phyloP scores from a whole-genome alignment of 1,140 invertebrate genomes.

The Drosophila sechellia region DNA sequence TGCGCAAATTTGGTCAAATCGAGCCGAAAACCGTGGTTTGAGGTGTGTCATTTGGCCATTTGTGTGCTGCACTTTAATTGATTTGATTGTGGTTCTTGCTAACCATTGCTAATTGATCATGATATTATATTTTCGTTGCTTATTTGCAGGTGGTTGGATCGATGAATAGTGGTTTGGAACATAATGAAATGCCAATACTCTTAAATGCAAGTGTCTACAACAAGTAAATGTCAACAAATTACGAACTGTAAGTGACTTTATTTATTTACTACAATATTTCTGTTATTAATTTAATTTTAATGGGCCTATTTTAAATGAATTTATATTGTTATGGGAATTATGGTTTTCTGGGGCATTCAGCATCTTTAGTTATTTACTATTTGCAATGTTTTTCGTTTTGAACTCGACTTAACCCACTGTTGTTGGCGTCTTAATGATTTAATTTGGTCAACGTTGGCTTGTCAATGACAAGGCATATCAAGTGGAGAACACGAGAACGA shows the following conservation, averaged over 20 bases:
- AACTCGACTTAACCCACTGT: slow-evolving; percentile 10
- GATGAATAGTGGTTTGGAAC: not conserved
- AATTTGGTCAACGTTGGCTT: slow-evolving; percentile 14
- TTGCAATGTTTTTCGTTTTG: not conserved
- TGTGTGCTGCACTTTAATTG: slow-evolving; percentile 10
- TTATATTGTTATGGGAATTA: not conserved
- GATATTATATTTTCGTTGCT: not conserved
- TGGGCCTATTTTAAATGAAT: no score
- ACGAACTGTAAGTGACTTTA: not conserved
- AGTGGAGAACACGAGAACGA: slow-evolving; percentile 8
- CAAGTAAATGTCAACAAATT: not conserved
- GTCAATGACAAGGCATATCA: slow-evolving; percentile 33
- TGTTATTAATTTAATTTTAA: no score
- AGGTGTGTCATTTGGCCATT: not conserved
- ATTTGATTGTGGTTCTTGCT: not conserved
- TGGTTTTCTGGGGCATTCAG: not conserved
- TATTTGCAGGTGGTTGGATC: not conserved
- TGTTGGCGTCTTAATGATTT: slow-evolving; percentile 10
- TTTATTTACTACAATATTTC: not conserved
- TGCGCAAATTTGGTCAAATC: slow-evolving; percentile 33
- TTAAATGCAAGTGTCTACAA: not conserved
- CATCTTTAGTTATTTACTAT: not conserved
- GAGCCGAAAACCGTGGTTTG: slow-evolving; percentile 13
- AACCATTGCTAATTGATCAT: not conserved
- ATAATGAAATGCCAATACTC: not conserved